A percentile compares a stretch with the other conserved stretches of the same genome.
phyloP scores from a whole-genome alignment of 2,888 invertebrate species.

The Oligia fasciuncula region DNA sequence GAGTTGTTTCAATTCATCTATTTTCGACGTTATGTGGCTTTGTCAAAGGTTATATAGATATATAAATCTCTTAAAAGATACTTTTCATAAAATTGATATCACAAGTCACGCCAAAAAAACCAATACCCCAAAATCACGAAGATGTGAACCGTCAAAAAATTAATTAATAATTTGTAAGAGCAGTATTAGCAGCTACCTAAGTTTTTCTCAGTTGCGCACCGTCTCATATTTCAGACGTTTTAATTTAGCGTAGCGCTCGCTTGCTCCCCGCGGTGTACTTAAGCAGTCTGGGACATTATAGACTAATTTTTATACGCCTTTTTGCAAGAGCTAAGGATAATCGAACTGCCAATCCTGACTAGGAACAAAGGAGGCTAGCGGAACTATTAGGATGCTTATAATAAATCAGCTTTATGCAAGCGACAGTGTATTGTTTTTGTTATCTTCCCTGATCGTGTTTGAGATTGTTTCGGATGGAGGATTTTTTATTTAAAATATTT shows the following conservation, averaged over 20 bases:
- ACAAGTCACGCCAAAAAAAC: neutral
- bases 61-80: neutral
- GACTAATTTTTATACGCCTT: slow-evolving; percentile 87
- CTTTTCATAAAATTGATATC: neutral
- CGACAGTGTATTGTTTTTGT: slow-evolving; percentile 53
- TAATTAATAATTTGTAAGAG: slow-evolving; percentile 51
- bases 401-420: slow-evolving; percentile 73
- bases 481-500: slow-evolving; percentile 34
- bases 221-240: slow-evolving; percentile 82
- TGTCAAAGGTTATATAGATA: neutral
- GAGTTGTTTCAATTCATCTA: neutral
- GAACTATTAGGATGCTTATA: slow-evolving; percentile 77
- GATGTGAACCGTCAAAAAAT: slow-evolving; percentile 36
- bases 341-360: slow-evolving; percentile 88
- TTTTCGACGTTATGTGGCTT: neutral
- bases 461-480: slow-evolving; percentile 17
- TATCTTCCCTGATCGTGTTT: slow-evolving; percentile 20
- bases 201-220: slow-evolving; percentile 78
- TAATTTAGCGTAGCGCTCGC: slow-evolving; percentile 78
- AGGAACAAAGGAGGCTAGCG: slow-evolving; percentile 79
- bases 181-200: slow-evolving; percentile 62
- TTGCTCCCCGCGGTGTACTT: slow-evolving; percentile 84
- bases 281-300: slow-evolving; percentile 86
- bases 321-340: slow-evolving; percentile 85
- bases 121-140: neutral